A percentile compares a stretch with the other conserved stretches of the same genome.
Conservation (phyloP, 2,797 vertebrate genomes). For the Propithecus perrieri region DNA sequence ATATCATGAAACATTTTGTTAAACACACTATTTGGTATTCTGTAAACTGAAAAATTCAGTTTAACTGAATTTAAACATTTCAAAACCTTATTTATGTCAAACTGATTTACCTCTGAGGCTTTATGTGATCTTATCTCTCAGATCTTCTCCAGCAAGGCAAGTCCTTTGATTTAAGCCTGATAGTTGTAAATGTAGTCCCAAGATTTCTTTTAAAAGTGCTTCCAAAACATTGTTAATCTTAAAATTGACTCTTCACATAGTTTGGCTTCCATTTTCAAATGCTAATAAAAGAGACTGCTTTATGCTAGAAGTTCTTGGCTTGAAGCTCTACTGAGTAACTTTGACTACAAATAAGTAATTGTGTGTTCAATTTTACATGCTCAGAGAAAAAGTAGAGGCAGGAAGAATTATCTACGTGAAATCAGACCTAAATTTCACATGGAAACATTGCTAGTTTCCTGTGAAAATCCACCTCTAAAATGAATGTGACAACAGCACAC, state of each 20-base stretch:
- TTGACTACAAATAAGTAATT: slow-evolving; percentile 49
- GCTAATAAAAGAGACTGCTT: slow-evolving; percentile 33
- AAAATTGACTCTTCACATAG: not conserved
- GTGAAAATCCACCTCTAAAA: slow-evolving; percentile 54
- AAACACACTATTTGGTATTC: not conserved
- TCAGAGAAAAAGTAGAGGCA: not conserved
- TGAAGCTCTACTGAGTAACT: not conserved
- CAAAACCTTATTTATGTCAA: not conserved
- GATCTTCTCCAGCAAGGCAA: not conserved
- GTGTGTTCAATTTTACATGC: slow-evolving; percentile 22
- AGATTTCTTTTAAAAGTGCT: slow-evolving; percentile 42
- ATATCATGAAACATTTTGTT: not conserved
- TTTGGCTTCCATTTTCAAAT: slow-evolving; percentile 18
- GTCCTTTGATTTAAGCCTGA: not conserved
- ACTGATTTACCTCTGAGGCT: not conserved
- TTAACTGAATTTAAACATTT: slow-evolving; percentile 23
- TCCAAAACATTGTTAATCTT: slow-evolving; percentile 39
- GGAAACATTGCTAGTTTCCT: slow-evolving; percentile 2
- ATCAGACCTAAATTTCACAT: slow-evolving; percentile 28
- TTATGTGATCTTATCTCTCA: not conserved
- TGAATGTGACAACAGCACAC: not conserved
- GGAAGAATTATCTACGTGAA: slow-evolving; percentile 54
- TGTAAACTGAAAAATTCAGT: not conserved
- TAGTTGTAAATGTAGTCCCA: not conserved
- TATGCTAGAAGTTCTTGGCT: not conserved